Conservation (phyloP, 1,140 invertebrate species). For the Sitobion miscanthi region DNA sequence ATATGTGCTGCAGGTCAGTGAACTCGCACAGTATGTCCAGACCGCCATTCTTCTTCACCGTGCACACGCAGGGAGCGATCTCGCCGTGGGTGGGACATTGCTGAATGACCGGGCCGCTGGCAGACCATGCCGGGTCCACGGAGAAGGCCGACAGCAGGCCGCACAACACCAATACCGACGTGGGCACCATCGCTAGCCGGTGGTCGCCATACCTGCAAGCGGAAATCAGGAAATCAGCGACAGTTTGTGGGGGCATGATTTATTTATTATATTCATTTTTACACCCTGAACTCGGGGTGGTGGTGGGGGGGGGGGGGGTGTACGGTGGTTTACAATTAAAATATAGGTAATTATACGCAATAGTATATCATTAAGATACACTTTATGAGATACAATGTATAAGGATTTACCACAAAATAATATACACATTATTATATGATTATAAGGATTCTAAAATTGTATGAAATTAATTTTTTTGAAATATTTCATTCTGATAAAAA, state of each 20-base stretch:
- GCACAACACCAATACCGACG: constrained; percentile 23
- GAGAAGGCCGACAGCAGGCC: constrained; percentile 27
- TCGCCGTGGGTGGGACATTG: constrained; percentile 75
- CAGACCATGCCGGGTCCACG: constrained; percentile 26
- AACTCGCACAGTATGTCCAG: constrained; percentile 85
- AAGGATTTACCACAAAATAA: background rate
- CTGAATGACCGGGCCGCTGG: constrained; percentile 62
- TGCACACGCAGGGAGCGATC: constrained; percentile 80
- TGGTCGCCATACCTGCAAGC: constrained; percentile 39
- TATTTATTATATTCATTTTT: too few species aligned
- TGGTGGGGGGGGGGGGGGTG: too few species aligned
- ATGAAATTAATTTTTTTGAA: too few species aligned
- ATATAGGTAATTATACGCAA: too few species aligned
- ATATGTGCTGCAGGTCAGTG: constrained; percentile 72
- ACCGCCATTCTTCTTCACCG: constrained; percentile 83
- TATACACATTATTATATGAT: background rate
- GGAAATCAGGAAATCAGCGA: background rate
- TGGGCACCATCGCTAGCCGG: constrained; percentile 52
- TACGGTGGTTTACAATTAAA: background rate
- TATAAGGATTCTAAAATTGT: too few species aligned
- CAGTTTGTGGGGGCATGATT: background rate
- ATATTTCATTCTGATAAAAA: too few species aligned
- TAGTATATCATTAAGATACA: background rate
- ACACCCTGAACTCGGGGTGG: too few species aligned
- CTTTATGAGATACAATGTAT: background rate